Evolutionary conservation across 2,888 invertebrate genomes (phyloP).

Genomic region (Rhaphigaster nebulosa): DNA sequence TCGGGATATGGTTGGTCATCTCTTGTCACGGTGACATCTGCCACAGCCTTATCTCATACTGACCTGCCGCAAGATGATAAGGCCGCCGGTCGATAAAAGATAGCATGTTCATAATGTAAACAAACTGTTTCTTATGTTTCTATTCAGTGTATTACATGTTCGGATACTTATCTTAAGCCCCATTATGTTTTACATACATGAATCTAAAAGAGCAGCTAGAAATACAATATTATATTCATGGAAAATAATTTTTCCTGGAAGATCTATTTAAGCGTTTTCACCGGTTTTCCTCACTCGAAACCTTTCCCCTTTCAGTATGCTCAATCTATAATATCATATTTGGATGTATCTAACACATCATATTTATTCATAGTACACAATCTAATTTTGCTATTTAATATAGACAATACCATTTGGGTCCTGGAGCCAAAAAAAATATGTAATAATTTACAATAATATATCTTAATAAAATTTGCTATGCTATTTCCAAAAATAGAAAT

Average conservation of each 20-base stretch:
- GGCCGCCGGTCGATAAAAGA: background rate
- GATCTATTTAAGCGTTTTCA: background rate
- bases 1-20: background rate
- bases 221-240: background rate
- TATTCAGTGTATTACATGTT: background rate
- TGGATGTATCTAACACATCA: too few species aligned
- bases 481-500: too few species aligned
- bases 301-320: background rate
- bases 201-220: background rate
- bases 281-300: background rate
- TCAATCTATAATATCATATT: background rate
- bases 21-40: background rate
- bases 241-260: background rate
- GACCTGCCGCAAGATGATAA: conserved; percentile 15
- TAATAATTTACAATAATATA: too few species aligned
- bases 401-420: too few species aligned
- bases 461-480: too few species aligned
- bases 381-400: too few species aligned
- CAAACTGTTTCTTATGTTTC: background rate
- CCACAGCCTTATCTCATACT: background rate
- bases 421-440: too few species aligned
- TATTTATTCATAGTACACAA: too few species aligned
- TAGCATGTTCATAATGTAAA: conserved; percentile 7
- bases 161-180: background rate
- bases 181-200: too few species aligned